Base-by-base conservation (phyloP, 2,888 invertebrate species). In the Dastarcus helophoroides region DNA sequence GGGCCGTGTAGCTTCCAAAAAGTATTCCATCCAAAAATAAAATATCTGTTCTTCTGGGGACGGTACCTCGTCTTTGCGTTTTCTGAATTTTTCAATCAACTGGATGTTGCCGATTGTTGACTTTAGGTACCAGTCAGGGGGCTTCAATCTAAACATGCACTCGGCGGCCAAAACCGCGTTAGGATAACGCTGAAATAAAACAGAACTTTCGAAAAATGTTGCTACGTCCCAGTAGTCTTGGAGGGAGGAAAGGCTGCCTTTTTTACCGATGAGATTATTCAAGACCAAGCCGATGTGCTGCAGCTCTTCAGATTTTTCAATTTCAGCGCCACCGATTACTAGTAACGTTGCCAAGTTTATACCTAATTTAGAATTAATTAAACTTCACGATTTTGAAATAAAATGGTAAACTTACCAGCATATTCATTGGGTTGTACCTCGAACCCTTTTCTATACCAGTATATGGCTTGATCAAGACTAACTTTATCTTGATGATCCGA, bases 161-260 rank as follows among this genome's bases (percentile, higher is more conserved):
- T 88, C 85, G 0, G 97, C 93, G 8, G 97, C 97, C 64, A 93
- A 91, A 45, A 91, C 84, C 0, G 97, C 95, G 62, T 97, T 97
- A 8, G 80, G 74, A 57, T 94, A 97, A 60, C 98, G 94, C 60
- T 95, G 91, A 2, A 94, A 94, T 15, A 98, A 67, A 0, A 98
- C 95, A 26, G 93, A 93, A 43, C 97, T 95, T 65, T 95, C 95
- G 60, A 97, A 95, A 68, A 91, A 98, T 2, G 91, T 95, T 0
- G 95, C 95, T 8, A 98, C 95, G 60, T 95, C 95, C 98, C 98
- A 98, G 56, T 98, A 98, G 56, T 98, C 95, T 46, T 82, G 83
- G 11, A 98, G 67, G 1, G 89, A 88, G 0, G 82, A 78, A 14
- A 98, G 64, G 54, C 90, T 91, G 23, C 98, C 98, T 58, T 98